These are phyloP conservation scores for Setophaga petechia DNA, from an alignment of 2,113 vertebrate species.

Conservation along the genomic window DNA sequence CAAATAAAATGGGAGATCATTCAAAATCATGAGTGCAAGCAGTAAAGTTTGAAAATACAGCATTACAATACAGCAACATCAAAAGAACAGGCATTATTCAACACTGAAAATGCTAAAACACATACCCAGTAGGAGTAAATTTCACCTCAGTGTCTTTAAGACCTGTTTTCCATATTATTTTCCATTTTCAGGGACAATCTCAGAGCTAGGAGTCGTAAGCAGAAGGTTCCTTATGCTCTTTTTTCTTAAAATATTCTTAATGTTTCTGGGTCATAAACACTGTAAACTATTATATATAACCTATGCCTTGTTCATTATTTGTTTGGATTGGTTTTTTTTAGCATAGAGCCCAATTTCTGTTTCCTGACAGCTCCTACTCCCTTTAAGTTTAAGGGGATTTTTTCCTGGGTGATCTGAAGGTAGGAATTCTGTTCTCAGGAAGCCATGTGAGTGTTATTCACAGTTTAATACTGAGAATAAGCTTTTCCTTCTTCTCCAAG, in stretches of 20 bases:
- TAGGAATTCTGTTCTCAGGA: not conserved
- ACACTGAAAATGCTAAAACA: not conserved
- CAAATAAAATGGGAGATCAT: not conserved
- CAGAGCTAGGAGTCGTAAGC: not conserved
- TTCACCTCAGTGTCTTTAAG: not conserved
- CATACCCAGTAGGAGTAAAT: not conserved
- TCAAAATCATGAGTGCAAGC: not conserved
- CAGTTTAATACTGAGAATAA: not conserved
- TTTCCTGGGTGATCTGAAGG: not conserved
- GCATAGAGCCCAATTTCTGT: not conserved
- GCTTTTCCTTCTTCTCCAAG: not conserved
- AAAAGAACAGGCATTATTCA: not conserved
- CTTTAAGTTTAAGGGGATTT: fast-evolving
- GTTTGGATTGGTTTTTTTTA: not conserved
- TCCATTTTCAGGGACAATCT: not conserved
- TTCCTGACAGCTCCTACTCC: not conserved
- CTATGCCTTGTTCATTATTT: not conserved
- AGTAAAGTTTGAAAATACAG: not conserved
- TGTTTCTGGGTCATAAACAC: not conserved
- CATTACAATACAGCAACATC: not conserved
- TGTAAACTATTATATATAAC: not conserved
- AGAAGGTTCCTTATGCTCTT: not conserved
- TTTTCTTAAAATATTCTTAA: not conserved
- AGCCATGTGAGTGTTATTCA: not conserved
- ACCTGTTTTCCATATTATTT: not conserved